Evolutionary conservation across 2,888 invertebrate species (phyloP).

Genomic region (Thyatira batis): DNA sequence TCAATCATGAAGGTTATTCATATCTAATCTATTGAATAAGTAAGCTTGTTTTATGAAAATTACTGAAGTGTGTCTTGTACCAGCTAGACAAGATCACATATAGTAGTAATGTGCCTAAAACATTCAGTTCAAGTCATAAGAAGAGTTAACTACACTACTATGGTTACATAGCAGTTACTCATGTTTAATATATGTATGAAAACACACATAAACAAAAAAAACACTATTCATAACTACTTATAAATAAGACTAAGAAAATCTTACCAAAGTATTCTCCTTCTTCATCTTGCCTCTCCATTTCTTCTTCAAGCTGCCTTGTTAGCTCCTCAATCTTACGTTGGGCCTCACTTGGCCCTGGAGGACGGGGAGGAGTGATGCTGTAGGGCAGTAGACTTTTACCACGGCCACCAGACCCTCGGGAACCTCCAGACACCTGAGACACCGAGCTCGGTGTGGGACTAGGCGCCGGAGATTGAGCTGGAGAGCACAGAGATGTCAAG

Average conservation of each 20-base stretch:
- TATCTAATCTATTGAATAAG: too few relatives aligned
- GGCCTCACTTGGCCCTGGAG: constrained; percentile 95
- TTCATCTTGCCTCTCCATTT: constrained; percentile 97
- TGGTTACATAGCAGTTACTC: too few relatives aligned
- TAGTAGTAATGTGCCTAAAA: too few relatives aligned
- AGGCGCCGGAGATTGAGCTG: constrained; percentile 82
- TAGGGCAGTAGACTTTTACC: constrained; percentile 90
- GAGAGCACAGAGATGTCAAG: constrained; percentile 76
- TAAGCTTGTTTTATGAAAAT: too few relatives aligned
- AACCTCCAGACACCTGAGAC: constrained; percentile 84
- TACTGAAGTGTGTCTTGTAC: too few relatives aligned
- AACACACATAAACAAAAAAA: too few relatives aligned
- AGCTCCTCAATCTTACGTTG: constrained; percentile 96
- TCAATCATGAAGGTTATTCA: too few relatives aligned
- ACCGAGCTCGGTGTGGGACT: constrained; percentile 85
- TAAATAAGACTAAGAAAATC: constrained; percentile 30
- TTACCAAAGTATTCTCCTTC: constrained; percentile 98
- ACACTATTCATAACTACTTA: not conserved
- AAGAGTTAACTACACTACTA: too few relatives aligned
- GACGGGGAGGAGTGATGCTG: constrained; percentile 93
- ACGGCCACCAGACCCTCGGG: constrained; percentile 78
- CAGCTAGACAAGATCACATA: too few relatives aligned
- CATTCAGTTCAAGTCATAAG: too few relatives aligned
- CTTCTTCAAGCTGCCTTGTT: constrained; percentile 95
- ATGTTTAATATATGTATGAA: too few relatives aligned